A percentile compares a stretch with the other conserved stretches of the same genome.
Conservation (phyloP, 2,888 invertebrate species). For the Pachliopta kotzebuea region DNA sequence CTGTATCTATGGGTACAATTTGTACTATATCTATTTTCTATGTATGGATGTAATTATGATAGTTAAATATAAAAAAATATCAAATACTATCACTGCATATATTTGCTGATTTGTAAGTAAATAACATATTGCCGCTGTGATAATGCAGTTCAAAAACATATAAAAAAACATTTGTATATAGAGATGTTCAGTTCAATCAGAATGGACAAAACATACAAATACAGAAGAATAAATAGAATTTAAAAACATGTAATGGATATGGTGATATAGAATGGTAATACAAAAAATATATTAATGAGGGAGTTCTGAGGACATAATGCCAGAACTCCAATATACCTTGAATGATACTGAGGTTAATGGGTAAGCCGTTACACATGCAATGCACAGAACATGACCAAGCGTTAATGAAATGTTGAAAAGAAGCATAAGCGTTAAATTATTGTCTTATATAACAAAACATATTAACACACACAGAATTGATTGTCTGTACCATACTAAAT, state of each 20-base stretch:
- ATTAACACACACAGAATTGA: neutral
- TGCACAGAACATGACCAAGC: slow-evolving; percentile 18
- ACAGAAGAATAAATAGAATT: neutral
- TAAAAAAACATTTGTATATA: neutral
- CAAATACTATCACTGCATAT: too few species aligned
- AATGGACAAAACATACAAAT: neutral
- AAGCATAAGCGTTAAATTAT: slow-evolving; percentile 38
- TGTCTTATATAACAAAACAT: slow-evolving; percentile 7
- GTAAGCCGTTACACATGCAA: slow-evolving; percentile 29
- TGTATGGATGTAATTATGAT: neutral
- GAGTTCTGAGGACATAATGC: slow-evolving; percentile 72
- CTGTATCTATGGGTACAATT: neutral
- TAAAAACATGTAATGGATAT: neutral
- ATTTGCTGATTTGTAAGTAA: too few species aligned
- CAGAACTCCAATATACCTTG: slow-evolving; percentile 48
- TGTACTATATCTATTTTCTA: neutral
- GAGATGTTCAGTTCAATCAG: neutral
- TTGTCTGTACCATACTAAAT: neutral
- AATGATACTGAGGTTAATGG: slow-evolving; percentile 26
- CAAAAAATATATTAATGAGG: slow-evolving; percentile 39
- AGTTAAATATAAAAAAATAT: neutral
- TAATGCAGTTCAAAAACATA: too few species aligned
- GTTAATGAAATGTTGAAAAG: slow-evolving; percentile 25
- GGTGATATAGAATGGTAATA: neutral
- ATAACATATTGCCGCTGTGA: too few species aligned